Conservation (phyloP, 2,888 invertebrate genomes). For the Sphaerophoria rueppellii region DNA sequence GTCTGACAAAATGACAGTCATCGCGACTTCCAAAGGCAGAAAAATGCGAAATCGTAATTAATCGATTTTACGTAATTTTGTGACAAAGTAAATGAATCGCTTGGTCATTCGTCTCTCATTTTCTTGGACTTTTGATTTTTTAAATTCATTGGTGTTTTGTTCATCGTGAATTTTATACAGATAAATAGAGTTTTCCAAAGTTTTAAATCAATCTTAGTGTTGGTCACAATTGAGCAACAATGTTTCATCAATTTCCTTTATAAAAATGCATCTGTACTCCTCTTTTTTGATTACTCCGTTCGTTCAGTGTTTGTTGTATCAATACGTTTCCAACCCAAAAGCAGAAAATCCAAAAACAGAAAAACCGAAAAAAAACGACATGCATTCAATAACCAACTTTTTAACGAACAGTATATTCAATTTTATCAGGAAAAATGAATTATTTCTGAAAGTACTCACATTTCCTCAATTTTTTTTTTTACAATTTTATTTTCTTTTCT, state of each 20-base stretch:
- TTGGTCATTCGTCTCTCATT: constrained; percentile 11
- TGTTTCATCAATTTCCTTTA: too few species aligned
- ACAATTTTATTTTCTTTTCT: neutral
- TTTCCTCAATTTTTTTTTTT: constrained; percentile 14
- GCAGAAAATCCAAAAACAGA: neutral
- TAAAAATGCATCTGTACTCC: too few species aligned
- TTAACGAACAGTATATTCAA: constrained; percentile 43
- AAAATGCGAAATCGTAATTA: constrained; percentile 62
- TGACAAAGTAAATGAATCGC: constrained; percentile 64
- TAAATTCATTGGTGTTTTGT: neutral
- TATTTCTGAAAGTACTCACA: constrained; percentile 46
- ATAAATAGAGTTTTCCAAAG: too few species aligned
- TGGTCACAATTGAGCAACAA: too few species aligned
- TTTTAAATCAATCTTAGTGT: too few species aligned
- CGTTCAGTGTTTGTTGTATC: neutral
- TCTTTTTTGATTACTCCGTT: too few species aligned
- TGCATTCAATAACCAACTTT: constrained; percentile 51
- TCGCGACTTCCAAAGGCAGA: neutral
- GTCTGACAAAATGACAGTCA: constrained; percentile 17
- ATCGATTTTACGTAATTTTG: constrained; percentile 55
- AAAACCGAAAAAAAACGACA: constrained; percentile 6
- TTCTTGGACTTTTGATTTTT: constrained; percentile 8
- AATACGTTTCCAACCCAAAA: constrained; percentile 14
- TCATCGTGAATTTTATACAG: neutral
- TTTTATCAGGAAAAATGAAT: constrained; percentile 55